These are phyloP conservation scores for Falco biarmicus DNA, from an alignment of 2,797 vertebrate genomes.

Conservation along the genomic window DNA sequence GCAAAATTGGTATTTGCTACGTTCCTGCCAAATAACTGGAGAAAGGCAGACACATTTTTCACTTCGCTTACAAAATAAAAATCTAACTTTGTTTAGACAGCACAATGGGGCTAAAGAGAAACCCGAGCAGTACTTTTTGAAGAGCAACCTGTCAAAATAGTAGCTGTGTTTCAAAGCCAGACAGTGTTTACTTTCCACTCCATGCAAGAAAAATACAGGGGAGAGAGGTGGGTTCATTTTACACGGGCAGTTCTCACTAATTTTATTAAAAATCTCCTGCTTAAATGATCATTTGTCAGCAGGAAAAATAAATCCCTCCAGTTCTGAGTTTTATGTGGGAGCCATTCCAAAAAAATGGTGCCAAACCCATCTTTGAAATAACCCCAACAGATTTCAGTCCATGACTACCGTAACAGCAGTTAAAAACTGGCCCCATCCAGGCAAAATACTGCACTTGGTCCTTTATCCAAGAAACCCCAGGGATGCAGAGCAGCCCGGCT, in stretches of 20 bases:
- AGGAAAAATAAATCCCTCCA: slow-evolving; percentile 20
- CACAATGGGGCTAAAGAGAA: slow-evolving; percentile 46
- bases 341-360: not conserved
- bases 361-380: slow-evolving; percentile 36
- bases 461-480: not conserved
- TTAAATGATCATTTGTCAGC: slow-evolving; percentile 37
- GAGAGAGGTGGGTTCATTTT: not conserved
- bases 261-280: slow-evolving; percentile 41
- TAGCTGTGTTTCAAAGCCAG: slow-evolving; percentile 42
- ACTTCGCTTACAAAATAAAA: slow-evolving; percentile 46
- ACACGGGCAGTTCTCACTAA: not conserved
- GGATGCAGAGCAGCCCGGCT: not conserved
- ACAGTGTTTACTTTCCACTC: slow-evolving; percentile 30
- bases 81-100: slow-evolving; percentile 47
- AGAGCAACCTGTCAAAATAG: slow-evolving; percentile 66
- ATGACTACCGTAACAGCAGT: not conserved
- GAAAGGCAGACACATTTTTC: slow-evolving; percentile 52
- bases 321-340: not conserved
- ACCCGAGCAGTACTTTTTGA: slow-evolving; percentile 34
- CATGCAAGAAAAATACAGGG: slow-evolving; percentile 4
- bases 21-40: slow-evolving; percentile 70
- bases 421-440: not conserved
- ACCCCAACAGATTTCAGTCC: not conserved
- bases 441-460: not conserved
- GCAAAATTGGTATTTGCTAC: slow-evolving; percentile 6